Evolutionary conservation across 1,140 invertebrate genomes (phyloP).

Genomic region (Drosophila mayri): DNA sequence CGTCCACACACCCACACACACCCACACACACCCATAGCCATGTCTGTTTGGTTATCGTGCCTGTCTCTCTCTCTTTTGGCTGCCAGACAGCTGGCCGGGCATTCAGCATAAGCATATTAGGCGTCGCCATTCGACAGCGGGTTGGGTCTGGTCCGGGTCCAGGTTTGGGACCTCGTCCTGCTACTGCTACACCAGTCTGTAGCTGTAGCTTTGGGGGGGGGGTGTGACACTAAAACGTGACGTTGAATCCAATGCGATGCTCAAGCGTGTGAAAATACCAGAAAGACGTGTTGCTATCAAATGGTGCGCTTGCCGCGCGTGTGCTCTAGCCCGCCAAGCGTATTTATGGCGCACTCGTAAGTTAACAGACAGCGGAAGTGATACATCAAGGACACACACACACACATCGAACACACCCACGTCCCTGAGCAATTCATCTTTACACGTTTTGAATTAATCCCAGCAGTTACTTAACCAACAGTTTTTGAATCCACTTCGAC

Average conservation of each 20-base stretch:
- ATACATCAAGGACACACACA: constrained; percentile 77
- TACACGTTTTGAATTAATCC: constrained; percentile 75
- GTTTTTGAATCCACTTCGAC: constrained; percentile 31
- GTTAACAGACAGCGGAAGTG: constrained; percentile 82
- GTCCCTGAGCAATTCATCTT: constrained; percentile 38
- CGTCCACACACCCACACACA: constrained; percentile 4
- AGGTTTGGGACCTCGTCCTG: not conserved
- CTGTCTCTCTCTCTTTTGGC: constrained; percentile 31
- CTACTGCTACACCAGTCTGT: not conserved
- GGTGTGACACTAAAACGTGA: constrained; percentile 76
- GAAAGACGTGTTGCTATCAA: constrained; percentile 84
- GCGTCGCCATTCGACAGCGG: constrained; percentile 32
- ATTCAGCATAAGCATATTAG: constrained; percentile 74
- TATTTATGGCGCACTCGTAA: constrained; percentile 76
- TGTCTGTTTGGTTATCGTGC: constrained; percentile 30
- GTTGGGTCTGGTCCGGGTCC: not conserved
- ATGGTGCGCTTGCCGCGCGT: constrained; percentile 74
- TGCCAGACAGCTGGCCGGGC: constrained; percentile 24
- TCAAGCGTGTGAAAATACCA: constrained; percentile 85
- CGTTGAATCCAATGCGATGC: constrained; percentile 84
- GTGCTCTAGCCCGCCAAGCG: constrained; percentile 68
- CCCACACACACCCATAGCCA: not conserved
- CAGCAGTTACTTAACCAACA: constrained; percentile 51
- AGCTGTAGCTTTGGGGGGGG: not conserved
- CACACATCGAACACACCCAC: constrained; percentile 5